Percentiles rank a stretch among this genome's conserved stretches.
Evolutionary conservation across 2,888 invertebrate species (phyloP).

Genomic region (Germaria angustata): DNA sequence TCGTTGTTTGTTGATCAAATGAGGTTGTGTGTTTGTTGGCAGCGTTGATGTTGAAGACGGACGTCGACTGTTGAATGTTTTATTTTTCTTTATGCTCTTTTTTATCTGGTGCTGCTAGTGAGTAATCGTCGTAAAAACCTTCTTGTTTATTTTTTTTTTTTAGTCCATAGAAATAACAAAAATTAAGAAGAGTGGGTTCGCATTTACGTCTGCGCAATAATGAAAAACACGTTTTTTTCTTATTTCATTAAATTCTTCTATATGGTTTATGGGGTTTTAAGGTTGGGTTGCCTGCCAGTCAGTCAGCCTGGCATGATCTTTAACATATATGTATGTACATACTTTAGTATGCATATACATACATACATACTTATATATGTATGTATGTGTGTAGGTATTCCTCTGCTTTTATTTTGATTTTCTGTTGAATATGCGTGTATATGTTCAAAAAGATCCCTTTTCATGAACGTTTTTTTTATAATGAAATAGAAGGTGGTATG

Average conservation of each 20-base stretch:
- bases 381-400: too few species aligned
- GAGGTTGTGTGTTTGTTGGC: conserved; percentile 7
- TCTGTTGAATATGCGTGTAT: not conserved
- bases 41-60: conserved; percentile 32
- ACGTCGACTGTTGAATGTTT: conserved; percentile 41
- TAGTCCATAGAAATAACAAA: not conserved
- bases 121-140: conserved; percentile 41
- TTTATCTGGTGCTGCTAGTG: conserved; percentile 35
- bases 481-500: conserved; percentile 49
- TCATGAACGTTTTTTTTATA: conserved; percentile 46
- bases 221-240: conserved; percentile 62
- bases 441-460: conserved; percentile 52
- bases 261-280: conserved; percentile 62
- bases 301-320: conserved; percentile 13
- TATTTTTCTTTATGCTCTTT: conserved; percentile 10
- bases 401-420: not conserved
- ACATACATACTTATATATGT: not conserved
- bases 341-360: too few species aligned
- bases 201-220: conserved; percentile 65
- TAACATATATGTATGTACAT: not conserved
- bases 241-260: conserved; percentile 22
- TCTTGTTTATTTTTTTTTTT: conserved; percentile 38
- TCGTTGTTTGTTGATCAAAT: conserved; percentile 48
- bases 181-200: conserved; percentile 62
- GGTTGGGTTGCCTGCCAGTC: conserved; percentile 59